Conservation (phyloP, 2,888 invertebrate genomes). For the Luperina nickerlii region DNA sequence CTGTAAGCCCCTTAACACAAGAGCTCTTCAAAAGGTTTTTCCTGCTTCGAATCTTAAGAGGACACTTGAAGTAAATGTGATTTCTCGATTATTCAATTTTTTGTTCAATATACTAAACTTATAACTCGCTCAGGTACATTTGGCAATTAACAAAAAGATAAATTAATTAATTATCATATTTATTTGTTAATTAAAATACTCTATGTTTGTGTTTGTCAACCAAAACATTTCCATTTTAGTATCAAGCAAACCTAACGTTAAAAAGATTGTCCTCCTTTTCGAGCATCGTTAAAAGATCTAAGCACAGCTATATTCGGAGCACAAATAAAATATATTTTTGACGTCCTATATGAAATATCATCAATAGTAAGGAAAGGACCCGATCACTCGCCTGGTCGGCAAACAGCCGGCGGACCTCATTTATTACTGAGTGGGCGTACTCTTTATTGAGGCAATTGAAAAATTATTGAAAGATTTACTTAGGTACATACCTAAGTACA, state of each 20-base stretch:
- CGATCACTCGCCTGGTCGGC: slow-evolving; percentile 1
- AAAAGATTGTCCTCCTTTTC: neutral
- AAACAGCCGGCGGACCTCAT: slow-evolving; percentile 42
- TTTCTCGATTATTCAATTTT: slow-evolving; percentile 26
- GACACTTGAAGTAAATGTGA: slow-evolving; percentile 37
- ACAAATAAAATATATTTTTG: slow-evolving; percentile 38
- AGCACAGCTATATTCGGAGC: slow-evolving; percentile 2
- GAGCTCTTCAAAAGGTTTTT: slow-evolving; percentile 43
- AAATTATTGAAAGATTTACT: slow-evolving; percentile 34
- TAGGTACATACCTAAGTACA: neutral
- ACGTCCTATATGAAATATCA: slow-evolving; percentile 27
- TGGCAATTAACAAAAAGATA: neutral
- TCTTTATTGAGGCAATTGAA: slow-evolving; percentile 19
- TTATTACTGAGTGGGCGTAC: slow-evolving; percentile 10
- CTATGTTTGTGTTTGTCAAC: neutral
- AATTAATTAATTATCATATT: neutral
- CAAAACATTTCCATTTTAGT: neutral
- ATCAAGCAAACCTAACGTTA: neutral
- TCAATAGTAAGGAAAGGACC: slow-evolving; percentile 32
- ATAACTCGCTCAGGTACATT: neutral
- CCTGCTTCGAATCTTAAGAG: slow-evolving; percentile 14
- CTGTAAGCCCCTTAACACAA: neutral
- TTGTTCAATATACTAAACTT: slow-evolving; percentile 5
- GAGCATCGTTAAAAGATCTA: slow-evolving; percentile 40
- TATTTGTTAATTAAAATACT: neutral